Evolutionary conservation across 2,888 invertebrate species (phyloP), one percentile per base, ranked within the genome.

Genomic region (Apodemia mormo): DNA sequence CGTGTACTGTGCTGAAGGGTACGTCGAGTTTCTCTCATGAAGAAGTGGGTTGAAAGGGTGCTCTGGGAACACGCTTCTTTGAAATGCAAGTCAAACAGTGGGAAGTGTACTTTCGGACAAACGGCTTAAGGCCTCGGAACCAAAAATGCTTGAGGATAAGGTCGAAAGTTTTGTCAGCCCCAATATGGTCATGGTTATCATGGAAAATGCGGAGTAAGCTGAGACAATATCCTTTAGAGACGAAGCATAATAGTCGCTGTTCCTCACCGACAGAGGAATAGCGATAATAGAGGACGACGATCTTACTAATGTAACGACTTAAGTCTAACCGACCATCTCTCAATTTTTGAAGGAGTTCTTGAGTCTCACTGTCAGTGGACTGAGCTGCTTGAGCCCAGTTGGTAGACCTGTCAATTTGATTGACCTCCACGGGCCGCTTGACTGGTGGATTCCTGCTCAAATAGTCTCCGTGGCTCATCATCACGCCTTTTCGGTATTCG

Each of bases 391-490:
- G 74, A 1, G 72, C 74, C 75, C 75, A 76, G 29, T 76, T 77
- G 1, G 61, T 69, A 2, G 73, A 74, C n/a, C 33, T 56, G 2
- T 14, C 72, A 65, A 37, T 73, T 49, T 65, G 45, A n/a, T 68
- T 58, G 2, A 67, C 68, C 8, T 43, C 12, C 1, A 29, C 6
- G 40, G 49, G 12, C 22, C 22, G 22, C 22, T 22, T 22, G 22
- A 22, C 22, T 5, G 68, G 7, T 2, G 67, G 75, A 45, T 77
- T 74, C n/a, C 80, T 64, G 65, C 82, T 82, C 10, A 81, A 68
- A 1, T 77, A 78, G 71, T 83, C 82, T 0, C 78, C 75, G 67
- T 81, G 80, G 14, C 66, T 54, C 77, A 82, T 76, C 8, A 71
- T 43, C 7, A 64, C 54, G 0, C 76, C 76, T 22, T 74, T 75